Percentiles rank a stretch among this genome's conserved stretches.
Evolutionary conservation across 2,113 vertebrate genomes (phyloP).

Genomic region (Dendropsophus ebraccatus): DNA sequence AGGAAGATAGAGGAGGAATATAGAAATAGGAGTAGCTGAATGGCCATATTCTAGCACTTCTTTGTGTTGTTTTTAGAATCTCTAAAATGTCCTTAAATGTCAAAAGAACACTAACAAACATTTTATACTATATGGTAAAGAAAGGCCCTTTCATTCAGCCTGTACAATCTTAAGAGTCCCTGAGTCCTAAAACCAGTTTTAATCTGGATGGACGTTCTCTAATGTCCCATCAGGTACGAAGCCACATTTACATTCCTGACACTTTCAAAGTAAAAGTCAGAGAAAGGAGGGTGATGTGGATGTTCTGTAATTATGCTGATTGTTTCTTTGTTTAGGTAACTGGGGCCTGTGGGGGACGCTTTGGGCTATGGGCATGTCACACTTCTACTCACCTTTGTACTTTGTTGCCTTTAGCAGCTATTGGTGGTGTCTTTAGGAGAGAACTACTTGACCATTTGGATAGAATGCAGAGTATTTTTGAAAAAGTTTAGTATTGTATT

Average conservation of each 20-base stretch:
- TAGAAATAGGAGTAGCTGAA: too few relatives aligned
- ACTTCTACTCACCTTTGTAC: not conserved
- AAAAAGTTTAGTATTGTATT: not conserved
- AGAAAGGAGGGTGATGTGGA: not conserved
- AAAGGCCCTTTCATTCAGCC: not conserved
- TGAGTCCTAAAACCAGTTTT: slow-evolving; percentile 21
- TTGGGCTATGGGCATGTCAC: not conserved
- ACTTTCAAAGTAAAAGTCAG: not conserved
- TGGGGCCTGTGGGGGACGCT: not conserved
- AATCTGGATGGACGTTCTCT: not conserved
- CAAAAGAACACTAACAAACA: too few relatives aligned
- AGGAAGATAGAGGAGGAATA: too few relatives aligned
- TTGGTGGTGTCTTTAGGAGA: not conserved
- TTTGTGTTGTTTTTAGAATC: too few relatives aligned
- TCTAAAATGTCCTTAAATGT: too few relatives aligned
- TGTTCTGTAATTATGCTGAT: not conserved
- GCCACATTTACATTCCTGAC: not conserved
- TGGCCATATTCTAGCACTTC: too few relatives aligned
- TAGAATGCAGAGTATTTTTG: not conserved
- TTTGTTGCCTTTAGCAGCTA: not conserved
- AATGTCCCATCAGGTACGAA: not conserved
- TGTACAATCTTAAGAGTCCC: not conserved
- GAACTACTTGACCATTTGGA: not conserved
- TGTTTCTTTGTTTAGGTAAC: not conserved
- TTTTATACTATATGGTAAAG: not conserved